These are phyloP conservation scores for Tuberolachnus salignus DNA, from an alignment of 2,888 invertebrate species.

Conservation along the genomic window DNA sequence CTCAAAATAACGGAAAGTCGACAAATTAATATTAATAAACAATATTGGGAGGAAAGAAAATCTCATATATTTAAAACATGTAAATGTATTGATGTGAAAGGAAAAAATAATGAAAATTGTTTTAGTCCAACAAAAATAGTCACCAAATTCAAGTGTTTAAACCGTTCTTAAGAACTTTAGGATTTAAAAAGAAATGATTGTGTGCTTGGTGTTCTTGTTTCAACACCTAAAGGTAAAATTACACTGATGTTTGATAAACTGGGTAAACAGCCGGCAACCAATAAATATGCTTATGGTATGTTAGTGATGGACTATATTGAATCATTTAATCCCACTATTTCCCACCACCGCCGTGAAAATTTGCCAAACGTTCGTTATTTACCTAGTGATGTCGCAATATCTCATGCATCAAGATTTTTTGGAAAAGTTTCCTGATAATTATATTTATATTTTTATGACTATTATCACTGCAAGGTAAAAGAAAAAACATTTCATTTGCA, in stretches of 20 bases:
- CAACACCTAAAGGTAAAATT: constrained; percentile 4
- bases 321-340: constrained; percentile 56
- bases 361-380: constrained; percentile 59
- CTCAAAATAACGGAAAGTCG: too few species aligned
- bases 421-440: constrained; percentile 57
- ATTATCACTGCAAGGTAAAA: constrained; percentile 57
- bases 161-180: too few species aligned
- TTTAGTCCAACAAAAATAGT: too few species aligned
- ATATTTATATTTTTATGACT: constrained; percentile 58
- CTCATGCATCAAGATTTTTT: too few species aligned
- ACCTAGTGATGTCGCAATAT: constrained; percentile 59
- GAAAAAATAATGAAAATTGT: too few species aligned
- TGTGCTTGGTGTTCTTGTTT: constrained; percentile 1
- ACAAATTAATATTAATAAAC: too few species aligned
- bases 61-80: too few species aligned
- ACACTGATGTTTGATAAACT: neutral
- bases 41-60: too few species aligned
- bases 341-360: constrained; percentile 59
- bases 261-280: constrained; percentile 1
- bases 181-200: too few species aligned
- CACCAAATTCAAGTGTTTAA: too few species aligned
- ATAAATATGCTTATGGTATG: constrained; percentile 16
- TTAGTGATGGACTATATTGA: constrained; percentile 56
- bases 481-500: constrained; percentile 59
- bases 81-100: too few species aligned